phyloP scores from a whole-genome alignment of 2,113 vertebrate species.

The Phylloscopus trochiloides region DNA sequence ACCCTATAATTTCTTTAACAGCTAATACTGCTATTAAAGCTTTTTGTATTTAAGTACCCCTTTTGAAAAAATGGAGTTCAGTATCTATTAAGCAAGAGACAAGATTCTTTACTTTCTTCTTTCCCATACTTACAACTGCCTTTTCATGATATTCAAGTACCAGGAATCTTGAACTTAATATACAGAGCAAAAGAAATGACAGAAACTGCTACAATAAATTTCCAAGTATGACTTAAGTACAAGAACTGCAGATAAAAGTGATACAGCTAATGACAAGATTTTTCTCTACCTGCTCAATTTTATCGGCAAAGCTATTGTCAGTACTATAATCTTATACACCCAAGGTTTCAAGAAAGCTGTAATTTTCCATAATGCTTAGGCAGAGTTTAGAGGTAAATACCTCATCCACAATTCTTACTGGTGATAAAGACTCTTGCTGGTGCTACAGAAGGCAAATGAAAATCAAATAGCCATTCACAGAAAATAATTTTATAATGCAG shows the following conservation, averaged over 20 bases:
- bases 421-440: not conserved
- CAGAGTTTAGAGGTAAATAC: not conserved
- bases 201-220: not conserved
- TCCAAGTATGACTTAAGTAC: not conserved
- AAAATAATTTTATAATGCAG: not conserved
- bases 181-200: not conserved
- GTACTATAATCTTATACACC: not conserved
- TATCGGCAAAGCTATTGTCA: not conserved
- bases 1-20: accelerated
- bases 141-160: not conserved
- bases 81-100: not conserved
- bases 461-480: not conserved
- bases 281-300: not conserved
- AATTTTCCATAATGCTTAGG: not conserved
- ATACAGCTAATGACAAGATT: not conserved
- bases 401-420: not conserved
- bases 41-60: not conserved
- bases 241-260: not conserved
- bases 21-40: not conserved
- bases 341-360: not conserved
- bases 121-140: not conserved
- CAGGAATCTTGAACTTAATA: not conserved
- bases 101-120: not conserved
- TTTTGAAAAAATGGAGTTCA: not conserved
- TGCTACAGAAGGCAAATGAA: not conserved